Evolutionary conservation across 2,113 vertebrate genomes (phyloP).

Genomic region (Microcebus ravelobensis): DNA sequence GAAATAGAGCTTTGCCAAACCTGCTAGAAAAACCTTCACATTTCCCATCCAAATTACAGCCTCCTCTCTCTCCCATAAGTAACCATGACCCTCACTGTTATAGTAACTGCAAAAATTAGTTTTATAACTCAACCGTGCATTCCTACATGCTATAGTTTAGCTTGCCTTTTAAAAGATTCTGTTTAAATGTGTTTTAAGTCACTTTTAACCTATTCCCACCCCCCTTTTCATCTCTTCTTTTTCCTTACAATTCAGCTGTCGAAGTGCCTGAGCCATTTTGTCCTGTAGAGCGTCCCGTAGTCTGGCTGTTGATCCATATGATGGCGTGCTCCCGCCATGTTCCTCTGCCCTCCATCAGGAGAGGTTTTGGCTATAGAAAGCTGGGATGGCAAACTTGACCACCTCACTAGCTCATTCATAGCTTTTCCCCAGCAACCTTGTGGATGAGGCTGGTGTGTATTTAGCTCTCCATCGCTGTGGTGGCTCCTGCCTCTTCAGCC

Average conservation of each 20-base stretch:
- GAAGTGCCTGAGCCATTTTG: not conserved
- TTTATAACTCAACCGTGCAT: not conserved
- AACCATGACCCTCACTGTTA: not conserved
- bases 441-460: not conserved
- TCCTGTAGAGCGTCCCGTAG: not conserved
- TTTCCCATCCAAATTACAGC: not conserved
- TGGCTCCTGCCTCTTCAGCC: not conserved
- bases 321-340: not conserved
- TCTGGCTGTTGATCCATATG: not conserved
- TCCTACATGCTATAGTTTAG: not conserved
- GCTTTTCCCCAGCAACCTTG: not conserved
- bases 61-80: not conserved
- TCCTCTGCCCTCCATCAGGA: not conserved
- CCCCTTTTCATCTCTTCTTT: not conserved
- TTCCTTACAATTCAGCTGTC: not conserved
- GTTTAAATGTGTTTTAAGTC: conserved; percentile 3
- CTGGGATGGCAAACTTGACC: not conserved
- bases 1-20: not conserved
- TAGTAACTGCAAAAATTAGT: not conserved
- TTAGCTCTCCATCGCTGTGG: not conserved
- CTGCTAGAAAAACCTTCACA: not conserved
- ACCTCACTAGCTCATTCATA: not conserved
- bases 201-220: not conserved
- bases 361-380: not conserved
- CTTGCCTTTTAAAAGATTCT: not conserved